phyloP scores from a whole-genome alignment of 2,113 vertebrate species.

The Chlamydotis undulata region DNA sequence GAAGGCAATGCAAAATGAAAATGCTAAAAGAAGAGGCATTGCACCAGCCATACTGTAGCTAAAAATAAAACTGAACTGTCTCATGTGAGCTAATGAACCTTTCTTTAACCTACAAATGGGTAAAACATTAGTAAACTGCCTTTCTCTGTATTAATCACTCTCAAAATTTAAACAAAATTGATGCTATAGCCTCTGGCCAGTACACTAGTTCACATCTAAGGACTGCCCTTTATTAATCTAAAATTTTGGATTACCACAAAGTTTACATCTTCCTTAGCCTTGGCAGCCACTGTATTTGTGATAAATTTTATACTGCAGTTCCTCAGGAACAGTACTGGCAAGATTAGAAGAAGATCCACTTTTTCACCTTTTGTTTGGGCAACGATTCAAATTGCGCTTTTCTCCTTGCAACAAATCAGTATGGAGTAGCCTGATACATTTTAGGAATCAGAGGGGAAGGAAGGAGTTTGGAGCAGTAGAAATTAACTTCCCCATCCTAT shows the following conservation, averaged over 20 bases:
- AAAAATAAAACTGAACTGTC: conserved; percentile 16
- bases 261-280: neutral
- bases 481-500: neutral
- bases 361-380: conserved; percentile 6
- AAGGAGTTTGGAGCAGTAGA: neutral
- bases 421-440: neutral
- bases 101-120: conserved; percentile 35
- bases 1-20: conserved; percentile 67
- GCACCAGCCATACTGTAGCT: neutral
- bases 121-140: conserved; percentile 11
- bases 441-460: neutral
- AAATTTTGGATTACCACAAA: neutral
- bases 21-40: conserved; percentile 50
- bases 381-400: neutral
- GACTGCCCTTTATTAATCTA: neutral
- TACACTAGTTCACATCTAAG: neutral
- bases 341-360: neutral
- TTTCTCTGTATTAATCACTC: neutral
- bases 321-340: neutral
- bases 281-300: neutral
- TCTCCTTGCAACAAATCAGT: neutral
- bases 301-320: neutral
- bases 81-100: conserved; percentile 8
- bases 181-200: neutral
- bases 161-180: neutral